These are phyloP conservation scores for Sicus ferrugineus DNA, from an alignment of 2,888 invertebrate species.

Conservation along the genomic window DNA sequence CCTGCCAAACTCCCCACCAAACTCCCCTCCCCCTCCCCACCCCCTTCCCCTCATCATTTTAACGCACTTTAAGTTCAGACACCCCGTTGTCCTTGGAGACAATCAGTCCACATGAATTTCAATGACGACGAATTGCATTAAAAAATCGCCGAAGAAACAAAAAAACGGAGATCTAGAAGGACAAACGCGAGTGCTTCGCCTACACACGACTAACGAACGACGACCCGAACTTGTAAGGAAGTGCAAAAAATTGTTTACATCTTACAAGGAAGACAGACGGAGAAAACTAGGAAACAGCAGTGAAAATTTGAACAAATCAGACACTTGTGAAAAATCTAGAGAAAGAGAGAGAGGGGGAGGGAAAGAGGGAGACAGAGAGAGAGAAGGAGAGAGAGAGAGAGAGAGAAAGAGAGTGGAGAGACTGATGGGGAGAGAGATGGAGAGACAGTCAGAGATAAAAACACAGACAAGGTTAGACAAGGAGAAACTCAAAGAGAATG, in stretches of 20 bases:
- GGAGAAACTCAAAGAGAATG: no score
- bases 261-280: conserved; percentile 39
- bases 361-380: background rate
- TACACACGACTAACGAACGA: conserved; percentile 26
- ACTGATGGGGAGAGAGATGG: background rate
- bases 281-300: background rate
- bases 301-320: background rate
- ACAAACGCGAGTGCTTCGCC: conserved; percentile 34
- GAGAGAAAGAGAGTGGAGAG: background rate
- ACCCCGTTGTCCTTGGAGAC: conserved; percentile 54
- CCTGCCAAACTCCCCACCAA: no score
- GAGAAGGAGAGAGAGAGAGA: no score
- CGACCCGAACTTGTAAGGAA: conserved; percentile 37
- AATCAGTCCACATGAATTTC: conserved; percentile 59
- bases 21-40: background rate
- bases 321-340: background rate
- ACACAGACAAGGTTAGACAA: no score
- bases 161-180: background rate
- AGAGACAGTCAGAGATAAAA: background rate
- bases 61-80: background rate
- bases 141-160: conserved; percentile 19
- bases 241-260: conserved; percentile 58
- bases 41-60: background rate
- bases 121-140: conserved; percentile 48
- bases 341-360: background rate